phyloP scores from a whole-genome alignment of 2,113 vertebrate species.

The Neotoma lepida region DNA sequence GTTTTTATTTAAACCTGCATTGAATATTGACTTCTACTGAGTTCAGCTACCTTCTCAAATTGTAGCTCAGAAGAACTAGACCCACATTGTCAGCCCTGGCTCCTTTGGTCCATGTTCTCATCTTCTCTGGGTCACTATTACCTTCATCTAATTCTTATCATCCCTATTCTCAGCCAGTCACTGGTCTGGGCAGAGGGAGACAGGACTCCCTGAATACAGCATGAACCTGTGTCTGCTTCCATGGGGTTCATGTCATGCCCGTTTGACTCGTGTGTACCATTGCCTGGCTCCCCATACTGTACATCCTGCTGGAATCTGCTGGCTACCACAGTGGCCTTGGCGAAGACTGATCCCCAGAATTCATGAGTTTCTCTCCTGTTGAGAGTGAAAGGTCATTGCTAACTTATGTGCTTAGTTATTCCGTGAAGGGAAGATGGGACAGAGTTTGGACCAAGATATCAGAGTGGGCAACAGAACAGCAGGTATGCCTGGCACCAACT shows the following conservation, averaged over 20 bases:
- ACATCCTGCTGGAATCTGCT: neutral
- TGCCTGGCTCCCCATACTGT: accelerated
- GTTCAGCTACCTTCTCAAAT: neutral
- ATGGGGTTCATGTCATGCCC: neutral
- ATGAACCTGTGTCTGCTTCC: neutral
- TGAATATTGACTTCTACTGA: neutral
- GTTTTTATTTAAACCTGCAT: neutral
- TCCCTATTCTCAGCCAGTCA: neutral
- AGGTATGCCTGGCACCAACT: neutral
- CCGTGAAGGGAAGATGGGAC: neutral
- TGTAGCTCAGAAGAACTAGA: neutral
- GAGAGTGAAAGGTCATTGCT: neutral
- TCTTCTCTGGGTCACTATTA: neutral
- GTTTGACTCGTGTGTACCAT: neutral
- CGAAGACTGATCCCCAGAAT: neutral
- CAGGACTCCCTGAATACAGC: neutral
- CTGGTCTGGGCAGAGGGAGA: neutral
- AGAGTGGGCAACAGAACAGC: neutral
- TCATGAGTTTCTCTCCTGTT: neutral
- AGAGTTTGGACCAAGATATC: neutral
- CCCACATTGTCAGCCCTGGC: neutral
- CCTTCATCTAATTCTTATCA: neutral
- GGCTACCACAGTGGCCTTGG: neutral
- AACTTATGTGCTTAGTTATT: neutral
- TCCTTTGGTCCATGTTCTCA: neutral